Evolutionary conservation across 2,113 vertebrate genomes (phyloP).

Genomic region (Seriola aureovittata): DNA sequence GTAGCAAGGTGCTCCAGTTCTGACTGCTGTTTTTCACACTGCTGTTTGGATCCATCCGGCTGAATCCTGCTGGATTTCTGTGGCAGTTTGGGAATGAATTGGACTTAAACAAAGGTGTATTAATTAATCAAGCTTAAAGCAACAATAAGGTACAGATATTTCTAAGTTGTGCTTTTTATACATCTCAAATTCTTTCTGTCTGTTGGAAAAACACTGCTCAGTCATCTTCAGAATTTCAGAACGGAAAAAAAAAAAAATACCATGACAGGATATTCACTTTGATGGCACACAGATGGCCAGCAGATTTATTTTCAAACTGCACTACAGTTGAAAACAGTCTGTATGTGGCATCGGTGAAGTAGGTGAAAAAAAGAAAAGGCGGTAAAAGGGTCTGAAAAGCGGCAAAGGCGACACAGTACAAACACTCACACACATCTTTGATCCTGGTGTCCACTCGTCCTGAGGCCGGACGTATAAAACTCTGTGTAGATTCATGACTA

Average conservation of each 20-base stretch:
- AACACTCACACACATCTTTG: no score
- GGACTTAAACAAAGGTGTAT: constrained; percentile 20
- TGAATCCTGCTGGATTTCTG: constrained; percentile 26
- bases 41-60: constrained; percentile 35
- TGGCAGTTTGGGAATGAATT: constrained; percentile 14
- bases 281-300: no score
- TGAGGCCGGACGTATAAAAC: no score
- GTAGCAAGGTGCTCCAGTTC: constrained; percentile 57
- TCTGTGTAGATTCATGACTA: no score
- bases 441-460: no score
- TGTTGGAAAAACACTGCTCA: neutral
- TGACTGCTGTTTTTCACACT: constrained; percentile 46
- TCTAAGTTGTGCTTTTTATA: neutral
- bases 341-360: no score
- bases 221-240: neutral
- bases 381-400: no score
- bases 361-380: no score
- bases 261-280: no score
- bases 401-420: no score
- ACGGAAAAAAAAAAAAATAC: neutral
- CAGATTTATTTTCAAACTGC: no score
- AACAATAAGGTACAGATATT: neutral
- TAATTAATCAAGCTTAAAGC: neutral
- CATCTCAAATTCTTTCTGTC: neutral
- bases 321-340: no score